phyloP scores from a whole-genome alignment of 2,888 invertebrate genomes.

The Pteria penguin region DNA sequence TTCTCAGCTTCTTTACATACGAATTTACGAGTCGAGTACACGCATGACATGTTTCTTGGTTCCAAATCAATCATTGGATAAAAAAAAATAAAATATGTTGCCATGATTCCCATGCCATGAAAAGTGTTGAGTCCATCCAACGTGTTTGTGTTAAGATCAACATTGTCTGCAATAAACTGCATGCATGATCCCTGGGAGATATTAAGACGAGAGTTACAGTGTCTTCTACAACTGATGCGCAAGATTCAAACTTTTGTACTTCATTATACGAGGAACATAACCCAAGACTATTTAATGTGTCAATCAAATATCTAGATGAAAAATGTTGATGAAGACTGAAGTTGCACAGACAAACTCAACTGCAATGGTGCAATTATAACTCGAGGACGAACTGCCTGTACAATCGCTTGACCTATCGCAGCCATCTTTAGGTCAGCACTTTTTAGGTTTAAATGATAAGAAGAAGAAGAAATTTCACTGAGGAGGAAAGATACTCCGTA shows the following conservation, averaged over 20 bases:
- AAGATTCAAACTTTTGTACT: constrained; percentile 45
- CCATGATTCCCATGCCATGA: constrained; percentile 51
- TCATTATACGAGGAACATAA: constrained; percentile 53
- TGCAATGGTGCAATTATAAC: constrained; percentile 10
- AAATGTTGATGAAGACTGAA: constrained; percentile 37
- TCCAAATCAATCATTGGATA: constrained; percentile 51
- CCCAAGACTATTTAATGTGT: constrained; percentile 54
- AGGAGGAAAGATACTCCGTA: neutral
- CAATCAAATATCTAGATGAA: constrained; percentile 57
- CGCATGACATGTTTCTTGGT: constrained; percentile 42
- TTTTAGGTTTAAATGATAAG: neutral
- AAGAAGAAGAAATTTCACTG: neutral
- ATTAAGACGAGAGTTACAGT: neutral
- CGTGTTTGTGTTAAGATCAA: constrained; percentile 60
- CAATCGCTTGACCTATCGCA: constrained; percentile 9
- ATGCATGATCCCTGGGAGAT: neutral
- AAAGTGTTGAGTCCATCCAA: constrained; percentile 57
- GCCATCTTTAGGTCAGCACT: neutral
- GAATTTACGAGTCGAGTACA: constrained; percentile 48
- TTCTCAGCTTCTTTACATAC: constrained; percentile 31
- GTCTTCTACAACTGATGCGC: constrained; percentile 30
- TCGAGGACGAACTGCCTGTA: constrained; percentile 18
- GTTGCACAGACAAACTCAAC: neutral
- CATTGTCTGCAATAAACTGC: constrained; percentile 46
- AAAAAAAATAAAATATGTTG: constrained; percentile 31